Base-by-base conservation (phyloP, 30 jellyfish, hydroid and myxozoan genomes). In the Catostylus mosaicus region DNA sequence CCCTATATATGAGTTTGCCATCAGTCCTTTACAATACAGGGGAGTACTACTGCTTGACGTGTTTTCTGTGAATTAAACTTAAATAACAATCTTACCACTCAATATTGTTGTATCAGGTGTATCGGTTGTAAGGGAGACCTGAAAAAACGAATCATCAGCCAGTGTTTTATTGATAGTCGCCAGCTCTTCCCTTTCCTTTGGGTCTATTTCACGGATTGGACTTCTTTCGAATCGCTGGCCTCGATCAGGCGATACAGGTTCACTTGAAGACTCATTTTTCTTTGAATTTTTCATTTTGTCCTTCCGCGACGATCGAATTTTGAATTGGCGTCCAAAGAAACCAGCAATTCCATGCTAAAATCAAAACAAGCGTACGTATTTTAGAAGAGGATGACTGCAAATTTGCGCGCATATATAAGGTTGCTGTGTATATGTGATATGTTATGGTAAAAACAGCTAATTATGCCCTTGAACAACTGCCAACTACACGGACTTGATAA, bases 131-230 rank as follows among this genome's bases (percentile, higher is more conserved):
- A 82, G 82, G 1, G 92, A 82, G 18, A 82, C 69, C 47, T 68
- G 85, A 70, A 82, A 82, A 75, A 82, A 82, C 2, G 92, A 82
- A 46, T 82, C 92, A 59, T 82, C 92, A 19, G 92, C 92, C 16
- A 82, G 24, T 0, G 75, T 24, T 54, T 74, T 67, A 56, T 74
- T 82, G 74, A 82, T 82, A 0, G 73, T 70, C 8, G 70, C 82
- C 38, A 82, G 82, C 32, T 82, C 86, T 54, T 82, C 86, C 33
- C 82, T 70, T 27, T 54, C 83, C 35, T 38, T 36, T 34, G 65
- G 61, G 40, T 54, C 67, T 27, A 52, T 33, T 36, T 68, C 64
- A 8, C 35, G 52, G 36, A 30, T 84, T 30, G 90, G 43, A 18
- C 65, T 34, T 34, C 51, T 36, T 34, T 66, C 36, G 61, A 70